Evolutionary conservation across 2,797 vertebrate species (phyloP).

Genomic region (Myotis planiceps): DNA sequence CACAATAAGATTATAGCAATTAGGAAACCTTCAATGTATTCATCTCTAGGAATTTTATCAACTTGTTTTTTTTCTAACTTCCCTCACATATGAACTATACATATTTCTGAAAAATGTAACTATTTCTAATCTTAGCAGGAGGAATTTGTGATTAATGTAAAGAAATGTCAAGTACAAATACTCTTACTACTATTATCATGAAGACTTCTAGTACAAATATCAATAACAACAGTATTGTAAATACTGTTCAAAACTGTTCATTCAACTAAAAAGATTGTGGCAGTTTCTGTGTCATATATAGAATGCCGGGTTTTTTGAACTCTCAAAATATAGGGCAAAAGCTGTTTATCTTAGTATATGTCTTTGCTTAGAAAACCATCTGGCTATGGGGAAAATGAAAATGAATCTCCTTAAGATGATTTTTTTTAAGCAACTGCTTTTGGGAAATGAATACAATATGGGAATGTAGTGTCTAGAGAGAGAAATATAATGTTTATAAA

Average conservation of each 20-base stretch:
- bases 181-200: neutral
- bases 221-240: neutral
- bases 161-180: neutral
- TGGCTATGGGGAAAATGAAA: neutral
- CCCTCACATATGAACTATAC: neutral
- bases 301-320: neutral
- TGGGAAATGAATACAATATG: constrained; percentile 8
- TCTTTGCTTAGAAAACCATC: neutral
- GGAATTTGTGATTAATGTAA: neutral
- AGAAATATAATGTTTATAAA: constrained; percentile 31
- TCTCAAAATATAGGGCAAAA: constrained; percentile 1
- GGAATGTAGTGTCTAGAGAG: neutral
- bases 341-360: neutral
- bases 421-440: neutral
- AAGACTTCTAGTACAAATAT: neutral
- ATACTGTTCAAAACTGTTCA: neutral
- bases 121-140: neutral
- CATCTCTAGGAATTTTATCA: neutral
- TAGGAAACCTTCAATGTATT: neutral
- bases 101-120: neutral
- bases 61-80: neutral
- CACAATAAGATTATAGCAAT: neutral
- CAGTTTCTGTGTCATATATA: neutral
- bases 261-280: neutral
- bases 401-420: neutral